Base-by-base conservation (phyloP, 2,113 vertebrate genomes). In the Etheostoma cragini region DNA sequence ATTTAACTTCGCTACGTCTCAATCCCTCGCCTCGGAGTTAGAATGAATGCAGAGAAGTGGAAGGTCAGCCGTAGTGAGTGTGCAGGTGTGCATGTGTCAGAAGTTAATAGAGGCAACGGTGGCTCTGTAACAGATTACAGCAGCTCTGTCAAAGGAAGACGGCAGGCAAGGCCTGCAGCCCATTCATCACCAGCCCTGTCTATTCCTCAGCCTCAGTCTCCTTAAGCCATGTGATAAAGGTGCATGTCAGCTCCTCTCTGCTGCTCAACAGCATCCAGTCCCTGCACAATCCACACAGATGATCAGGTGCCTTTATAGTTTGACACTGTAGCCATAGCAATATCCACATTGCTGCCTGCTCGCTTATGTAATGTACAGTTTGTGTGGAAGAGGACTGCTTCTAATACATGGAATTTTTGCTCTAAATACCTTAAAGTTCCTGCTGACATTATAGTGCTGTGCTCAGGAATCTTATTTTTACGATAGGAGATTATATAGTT, bases 61-160 rank as follows among this genome's bases (percentile, higher is more conserved):
- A 83, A 91, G 91, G 91, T 92, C 89, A 93, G 86, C 67, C 58
- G 81, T 81, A 65, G 83, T 75, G 83, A 92, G 91, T 80, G 89
- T 86, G 88, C 88, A 88, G 73, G 87, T 86, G 88, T 85, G 91
- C 88, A 84, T 87, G 88, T 89, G 92, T 90, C 77, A 85, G 85
- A 85, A 93, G 94, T 93, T 94, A 94, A 95, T 94, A 88, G 92
- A 92, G 90, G 91, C 90, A 80, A 74, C 58, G 80, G 85, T 74
- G 85, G 90, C 93, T 91, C 80, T 87, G 90, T 93, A 95, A 95
- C 93, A 92, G 92, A 95, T 95, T 94, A 94, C 92, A 93, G 91
- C 86, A 85, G 89, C 91, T 92, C 90, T 91, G 91, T 94, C 91
- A 94, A 81, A 84, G 84, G 89, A 83, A 92, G 90, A 90, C 83